Evolutionary conservation across 2,888 invertebrate genomes (phyloP).

Genomic region (Conus canariensis): DNA sequence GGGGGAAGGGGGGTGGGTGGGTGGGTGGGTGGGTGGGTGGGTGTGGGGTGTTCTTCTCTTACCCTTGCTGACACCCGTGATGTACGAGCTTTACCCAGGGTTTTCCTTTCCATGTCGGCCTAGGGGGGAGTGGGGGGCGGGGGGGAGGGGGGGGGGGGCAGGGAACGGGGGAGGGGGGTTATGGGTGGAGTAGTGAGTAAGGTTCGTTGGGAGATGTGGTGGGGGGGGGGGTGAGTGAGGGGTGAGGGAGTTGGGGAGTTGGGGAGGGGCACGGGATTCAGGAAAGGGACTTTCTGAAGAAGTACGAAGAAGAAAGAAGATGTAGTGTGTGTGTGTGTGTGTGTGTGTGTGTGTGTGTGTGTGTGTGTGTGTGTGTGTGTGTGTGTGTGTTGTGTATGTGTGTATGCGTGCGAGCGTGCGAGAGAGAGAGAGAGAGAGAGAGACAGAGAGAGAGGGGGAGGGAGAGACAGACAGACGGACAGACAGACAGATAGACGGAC

Average conservation of each 20-base stretch:
- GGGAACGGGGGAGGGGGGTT: no score
- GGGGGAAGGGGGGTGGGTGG: background rate
- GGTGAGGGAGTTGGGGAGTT: background rate
- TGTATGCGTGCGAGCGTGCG: background rate
- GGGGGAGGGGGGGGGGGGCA: background rate
- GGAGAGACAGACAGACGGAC: background rate
- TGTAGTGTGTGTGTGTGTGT: no score
- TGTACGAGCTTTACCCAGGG: constrained; percentile 24
- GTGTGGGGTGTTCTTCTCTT: background rate
- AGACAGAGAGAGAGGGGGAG: background rate
- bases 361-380: no score
- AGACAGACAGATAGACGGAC: background rate
- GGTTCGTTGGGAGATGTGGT: background rate
- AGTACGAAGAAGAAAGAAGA: no score
- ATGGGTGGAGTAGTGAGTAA: no score
- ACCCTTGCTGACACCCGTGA: constrained; percentile 26
- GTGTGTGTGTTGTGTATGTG: no score
- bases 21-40: background rate
- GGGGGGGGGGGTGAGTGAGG: background rate
- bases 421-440: background rate
- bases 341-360: no score
- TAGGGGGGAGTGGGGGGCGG: background rate
- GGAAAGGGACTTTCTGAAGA: no score
- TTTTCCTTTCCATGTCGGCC: background rate
- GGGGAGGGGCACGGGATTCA: background rate